Evolutionary conservation across 2,888 invertebrate species (phyloP), one percentile per base, ranked within the genome.

Genomic region (Tricholauxania praeusta): DNA sequence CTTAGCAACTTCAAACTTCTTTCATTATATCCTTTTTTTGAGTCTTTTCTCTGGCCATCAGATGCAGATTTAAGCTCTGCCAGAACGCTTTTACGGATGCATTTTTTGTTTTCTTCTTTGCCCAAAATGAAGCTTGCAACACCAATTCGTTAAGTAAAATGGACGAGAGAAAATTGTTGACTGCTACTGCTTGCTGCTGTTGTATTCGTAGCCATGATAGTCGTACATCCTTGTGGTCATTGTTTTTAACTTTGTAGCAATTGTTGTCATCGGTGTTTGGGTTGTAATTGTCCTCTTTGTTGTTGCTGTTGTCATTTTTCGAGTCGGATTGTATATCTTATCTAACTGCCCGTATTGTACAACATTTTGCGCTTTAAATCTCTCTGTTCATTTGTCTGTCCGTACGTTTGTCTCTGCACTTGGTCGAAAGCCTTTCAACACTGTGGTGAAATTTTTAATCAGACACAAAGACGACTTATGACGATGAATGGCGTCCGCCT

Each of bases 381-480:
- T 39, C 39, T 39, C 39, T 39, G 10, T 57, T 7, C 14, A 67
- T 55, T 67, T 67, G 39, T 47, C 57, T 67, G 15, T 55, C 47
- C 57, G 57, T 22, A 55, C 32, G n/a, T 32, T 53, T 28, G 65
- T 49, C 28, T 12, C 32, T 32, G 62, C 17, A 60, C 19, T 69
- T 17, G 22, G 39, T 12, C 48, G 28, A 55, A 52, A 28, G 67
- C 48, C 66, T 70, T 60, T 52, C 66, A 73, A 60, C 60, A 53
- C 39, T 60, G 64, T 55, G 59, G 64, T 67, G 63, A 76, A 65
- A 71, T 72, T 63, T 73, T 71, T 68, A 75, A 75, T 74, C 74
- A 65, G 67, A 71, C 72, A 73, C 69, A 74, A 74, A 74, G 68
- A 69, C 74, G 74, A 72, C 72, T 75, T 77, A 72, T 73, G 64